Base-by-base conservation (phyloP, 2,888 invertebrate genomes). In the Schrankia costaestrigalis region DNA sequence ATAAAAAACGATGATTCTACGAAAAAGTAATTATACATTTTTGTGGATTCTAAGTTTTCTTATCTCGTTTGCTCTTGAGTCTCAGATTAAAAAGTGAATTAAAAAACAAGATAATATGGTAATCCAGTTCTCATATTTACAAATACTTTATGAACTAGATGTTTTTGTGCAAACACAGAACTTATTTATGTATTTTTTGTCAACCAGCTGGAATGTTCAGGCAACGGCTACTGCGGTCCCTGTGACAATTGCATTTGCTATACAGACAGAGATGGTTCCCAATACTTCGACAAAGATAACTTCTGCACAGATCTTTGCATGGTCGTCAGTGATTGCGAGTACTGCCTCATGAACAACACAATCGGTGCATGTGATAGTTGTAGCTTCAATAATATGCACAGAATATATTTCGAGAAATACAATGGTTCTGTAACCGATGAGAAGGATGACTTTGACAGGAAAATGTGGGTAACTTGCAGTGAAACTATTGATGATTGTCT, bases 231-330 rank as follows among this genome's bases (percentile, higher is more conserved):
- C 31, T 86, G 84, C 46, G 65, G 62, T 1, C 23, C 29, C 0
- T 81, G 79, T 57, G 68, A 71, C 26, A 55, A 50, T 1, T 86
- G 86, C 56, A 51, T 65, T 10, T 86, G 86, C 47, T 64, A 55
- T 57, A 50, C 54, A 1, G 59, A 72, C 51, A 46, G 53, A 3
- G 59, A 61, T 2, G 84, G 84, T 12, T 79, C 74, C 2, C 74
- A 75, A 36, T 86, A 85, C 63, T 82, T 80, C 56, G 71, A 78
- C 41, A 26, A 36, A 3, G 46, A 63, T 0, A 54, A 71, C 28
- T 63, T 57, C 25, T 86, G 87, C 55, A 56, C 60, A 0, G 83
- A 80, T 40, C 57, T 86, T 2, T 85, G 86, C 48, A 59, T 57
- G 46, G 41, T 48, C n/a, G 46, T 51, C 8, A 64, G 42, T 35